Evolutionary conservation across 2,888 invertebrate species (phyloP), one percentile per base, ranked within the genome.

Genomic region (Busseola fusca): DNA sequence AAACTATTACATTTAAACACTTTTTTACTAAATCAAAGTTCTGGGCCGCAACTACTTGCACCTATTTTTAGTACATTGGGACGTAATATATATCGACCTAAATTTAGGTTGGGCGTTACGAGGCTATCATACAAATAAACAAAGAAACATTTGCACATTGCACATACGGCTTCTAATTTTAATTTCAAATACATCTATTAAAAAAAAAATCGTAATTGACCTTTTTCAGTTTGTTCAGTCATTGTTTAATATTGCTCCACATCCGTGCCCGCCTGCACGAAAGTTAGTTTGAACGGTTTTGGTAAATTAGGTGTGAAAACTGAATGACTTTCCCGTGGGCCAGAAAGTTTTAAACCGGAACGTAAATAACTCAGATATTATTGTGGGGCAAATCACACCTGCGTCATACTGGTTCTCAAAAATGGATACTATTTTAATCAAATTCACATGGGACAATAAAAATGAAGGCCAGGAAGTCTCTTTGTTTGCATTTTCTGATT

Each of bases 221-320:
- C 21, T 14, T 56, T 66, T 66, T 40, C 42, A 34, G 50, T 45
- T 25, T 42, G 40, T 57, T 50, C 50, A 54, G 70, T 48, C 25
- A 50, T 45, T 72, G 27, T 64, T 50, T 59, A 78, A 77, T 34
- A 64, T 64, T 25, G 21, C 10, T 56, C 16, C 21, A 72, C 45
- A 59, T 60, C 50, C 25, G 14, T 54, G 52, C 14, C 12, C 52
- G 59, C 50, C 25, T 50, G 34, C 50, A 78, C 37, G 75, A 75
- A 78, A 75, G 72, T 72, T 77, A 76, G 77, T 77, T 72, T 60
- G 78, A 78, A 75, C 52, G 37, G 72, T 78, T 75, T 59, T 50
- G 34, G 63, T 71, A 64, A 76, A 76, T 78, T 78, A 64, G 78
- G 45, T 78, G 72, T 78, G 75, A 76, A 76, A 78, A 72, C 64